These are phyloP conservation scores for Fabriciana adippe DNA, from an alignment of 2,888 invertebrate species.

Conservation along the genomic window DNA sequence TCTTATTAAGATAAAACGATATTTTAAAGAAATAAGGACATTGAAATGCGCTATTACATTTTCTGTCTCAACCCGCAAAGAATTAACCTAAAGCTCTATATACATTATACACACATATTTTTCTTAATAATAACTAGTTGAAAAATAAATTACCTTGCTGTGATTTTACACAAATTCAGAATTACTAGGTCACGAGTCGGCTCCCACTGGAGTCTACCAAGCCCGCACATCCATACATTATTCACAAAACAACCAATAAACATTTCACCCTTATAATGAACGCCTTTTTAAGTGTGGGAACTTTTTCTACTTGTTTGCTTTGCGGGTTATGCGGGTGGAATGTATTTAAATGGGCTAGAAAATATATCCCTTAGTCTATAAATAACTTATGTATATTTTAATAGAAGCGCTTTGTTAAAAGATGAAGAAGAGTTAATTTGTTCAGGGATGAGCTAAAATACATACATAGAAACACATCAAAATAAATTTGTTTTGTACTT, in stretches of 20 bases:
- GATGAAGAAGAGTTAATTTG: too few relatives aligned
- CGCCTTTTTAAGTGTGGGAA: constrained; percentile 45
- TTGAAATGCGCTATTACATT: too few relatives aligned
- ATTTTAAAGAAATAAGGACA: too few relatives aligned
- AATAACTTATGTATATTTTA: too few relatives aligned
- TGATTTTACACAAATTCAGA: constrained; percentile 13
- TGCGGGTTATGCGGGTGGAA: constrained; percentile 38
- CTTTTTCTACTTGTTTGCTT: constrained; percentile 39
- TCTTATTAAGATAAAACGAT: too few relatives aligned
- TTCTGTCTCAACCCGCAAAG: too few relatives aligned
- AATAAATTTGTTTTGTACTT: not conserved
- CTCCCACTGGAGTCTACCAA: constrained; percentile 36
- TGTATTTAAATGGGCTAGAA: constrained; percentile 50
- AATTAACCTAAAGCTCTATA: not conserved
- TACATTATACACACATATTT: constrained; percentile 1
- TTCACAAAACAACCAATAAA: constrained; percentile 63
- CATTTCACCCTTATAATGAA: constrained; percentile 60
- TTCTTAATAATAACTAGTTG: not conserved
- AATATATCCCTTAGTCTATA: not conserved
- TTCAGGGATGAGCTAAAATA: too few relatives aligned
- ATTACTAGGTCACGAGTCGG: constrained; percentile 24
- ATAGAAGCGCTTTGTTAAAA: too few relatives aligned
- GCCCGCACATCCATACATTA: constrained; percentile 53
- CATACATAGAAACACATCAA: too few relatives aligned
- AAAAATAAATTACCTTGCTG: constrained; percentile 15